Percentiles rank a stretch among this genome's conserved stretches.
These are phyloP conservation scores for Neotoma lepida DNA, from an alignment of 2,113 vertebrate species.

Conservation along the genomic window DNA sequence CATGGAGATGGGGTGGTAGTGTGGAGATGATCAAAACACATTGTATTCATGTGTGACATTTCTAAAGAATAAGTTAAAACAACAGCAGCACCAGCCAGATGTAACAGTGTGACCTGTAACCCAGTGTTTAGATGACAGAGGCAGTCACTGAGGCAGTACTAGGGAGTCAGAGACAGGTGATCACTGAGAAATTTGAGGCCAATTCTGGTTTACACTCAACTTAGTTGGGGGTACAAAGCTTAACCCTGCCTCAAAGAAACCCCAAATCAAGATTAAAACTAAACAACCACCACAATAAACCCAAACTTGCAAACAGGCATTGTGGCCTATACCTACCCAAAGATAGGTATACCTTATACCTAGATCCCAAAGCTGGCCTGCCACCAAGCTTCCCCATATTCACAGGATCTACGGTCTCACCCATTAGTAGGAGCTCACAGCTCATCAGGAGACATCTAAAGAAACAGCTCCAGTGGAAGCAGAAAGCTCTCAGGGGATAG, in stretches of 20 bases:
- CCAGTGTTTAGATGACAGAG: neutral
- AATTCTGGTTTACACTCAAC: neutral
- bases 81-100: too few relatives aligned
- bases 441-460: neutral
- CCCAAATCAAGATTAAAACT: neutral
- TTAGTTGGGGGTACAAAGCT: neutral
- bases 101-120: neutral
- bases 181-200: neutral
- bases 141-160: neutral
- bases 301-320: neutral
- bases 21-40: neutral
- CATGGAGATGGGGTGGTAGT: neutral
- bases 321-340: neutral
- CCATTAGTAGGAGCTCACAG: neutral
- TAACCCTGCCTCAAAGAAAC: neutral
- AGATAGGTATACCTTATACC: too few relatives aligned
- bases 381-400: neutral
- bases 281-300: neutral
- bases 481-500: neutral
- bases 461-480: neutral
- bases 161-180: neutral
- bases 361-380: neutral
- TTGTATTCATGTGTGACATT: neutral
- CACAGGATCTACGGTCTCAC: neutral
- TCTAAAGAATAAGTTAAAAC: neutral